A percentile compares a stretch with the other conserved stretches of the same genome.
Conservation (phyloP, 2,113 vertebrate genomes). For the Phalacrocorax brasilianus region DNA sequence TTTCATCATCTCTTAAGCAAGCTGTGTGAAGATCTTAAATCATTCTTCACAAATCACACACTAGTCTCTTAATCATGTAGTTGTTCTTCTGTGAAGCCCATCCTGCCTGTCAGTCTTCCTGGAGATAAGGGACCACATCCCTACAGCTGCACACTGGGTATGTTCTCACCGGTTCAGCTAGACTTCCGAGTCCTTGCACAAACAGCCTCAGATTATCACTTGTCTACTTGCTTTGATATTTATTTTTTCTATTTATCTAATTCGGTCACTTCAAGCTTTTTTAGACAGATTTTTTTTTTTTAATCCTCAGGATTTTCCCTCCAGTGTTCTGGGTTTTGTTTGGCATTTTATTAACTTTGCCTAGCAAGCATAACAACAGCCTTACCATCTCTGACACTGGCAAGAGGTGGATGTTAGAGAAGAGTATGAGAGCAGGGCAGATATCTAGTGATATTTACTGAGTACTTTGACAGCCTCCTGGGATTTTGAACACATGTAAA, state of each 20-base stretch:
- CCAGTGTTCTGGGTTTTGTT: not conserved
- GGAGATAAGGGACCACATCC: not conserved
- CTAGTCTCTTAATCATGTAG: not conserved
- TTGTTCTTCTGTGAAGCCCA: not conserved
- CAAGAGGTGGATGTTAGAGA: not conserved
- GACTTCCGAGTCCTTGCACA: not conserved
- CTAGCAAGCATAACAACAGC: not conserved
- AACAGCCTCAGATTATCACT: not conserved
- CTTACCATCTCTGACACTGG: not conserved
- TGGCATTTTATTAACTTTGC: not conserved
- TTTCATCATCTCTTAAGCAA: not conserved
- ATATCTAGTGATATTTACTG: not conserved
- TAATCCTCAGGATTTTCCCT: not conserved
- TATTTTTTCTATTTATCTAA: not conserved
- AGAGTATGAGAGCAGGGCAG: not conserved
- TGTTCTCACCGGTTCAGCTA: not conserved
- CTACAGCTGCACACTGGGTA: not conserved
- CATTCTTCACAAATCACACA: not conserved
- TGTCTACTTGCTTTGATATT: not conserved
- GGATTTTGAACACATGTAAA: not conserved
- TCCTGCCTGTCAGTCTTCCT: not conserved
- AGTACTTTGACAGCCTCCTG: not conserved
- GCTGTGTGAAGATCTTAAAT: constrained; percentile 23
- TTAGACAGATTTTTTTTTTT: not conserved
- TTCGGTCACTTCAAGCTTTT: not conserved